phyloP scores from a whole-genome alignment of 1,140 invertebrate species.

The Pygmarrhopalites habei region DNA sequence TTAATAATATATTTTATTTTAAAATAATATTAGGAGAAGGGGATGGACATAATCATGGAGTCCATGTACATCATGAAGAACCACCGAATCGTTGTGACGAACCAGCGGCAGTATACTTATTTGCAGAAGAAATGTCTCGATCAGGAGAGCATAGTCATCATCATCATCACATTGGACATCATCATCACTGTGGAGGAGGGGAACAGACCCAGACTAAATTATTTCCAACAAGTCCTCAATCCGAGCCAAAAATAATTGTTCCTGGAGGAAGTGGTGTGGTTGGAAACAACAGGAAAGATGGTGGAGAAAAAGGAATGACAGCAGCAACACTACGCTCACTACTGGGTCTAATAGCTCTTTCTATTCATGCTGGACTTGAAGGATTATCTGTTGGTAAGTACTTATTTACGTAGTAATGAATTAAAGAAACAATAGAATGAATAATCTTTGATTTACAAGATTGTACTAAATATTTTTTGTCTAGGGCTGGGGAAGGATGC shows the following conservation, averaged over 20 bases:
- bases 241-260: constrained; percentile 19
- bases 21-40: constrained; percentile 20
- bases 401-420: too few species aligned
- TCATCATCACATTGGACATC: constrained; percentile 19
- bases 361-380: constrained; percentile 70
- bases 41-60: constrained; percentile 37
- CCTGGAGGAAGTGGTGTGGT: background rate
- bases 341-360: constrained; percentile 52
- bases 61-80: constrained; percentile 38
- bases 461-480: too few species aligned
- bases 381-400: constrained; percentile 76
- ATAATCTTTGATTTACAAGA: too few species aligned
- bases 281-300: background rate
- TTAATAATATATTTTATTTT: background rate
- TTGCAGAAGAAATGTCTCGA: constrained; percentile 32
- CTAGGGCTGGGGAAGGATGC: constrained; percentile 47
- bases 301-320: constrained; percentile 21
- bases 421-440: too few species aligned
- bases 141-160: constrained; percentile 28
- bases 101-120: constrained; percentile 38
- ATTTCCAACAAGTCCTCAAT: constrained; percentile 11
- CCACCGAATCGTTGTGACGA: constrained; percentile 40
- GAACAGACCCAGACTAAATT: constrained; percentile 35
- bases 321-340: constrained; percentile 30
- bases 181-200: constrained; percentile 12